phyloP scores from a whole-genome alignment of 2,797 vertebrate species.

The Pristis pectinata region DNA sequence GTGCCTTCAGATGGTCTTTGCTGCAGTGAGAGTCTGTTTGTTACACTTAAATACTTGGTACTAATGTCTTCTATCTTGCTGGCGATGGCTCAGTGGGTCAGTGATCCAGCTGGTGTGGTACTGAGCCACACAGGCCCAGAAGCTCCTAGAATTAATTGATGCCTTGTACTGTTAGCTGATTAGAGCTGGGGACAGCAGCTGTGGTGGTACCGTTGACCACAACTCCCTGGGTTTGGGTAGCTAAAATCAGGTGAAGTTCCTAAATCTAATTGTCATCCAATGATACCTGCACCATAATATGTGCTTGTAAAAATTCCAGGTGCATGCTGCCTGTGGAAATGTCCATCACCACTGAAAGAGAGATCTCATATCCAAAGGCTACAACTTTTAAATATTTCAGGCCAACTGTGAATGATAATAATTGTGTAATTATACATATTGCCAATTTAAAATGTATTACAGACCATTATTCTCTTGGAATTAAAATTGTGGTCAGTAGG shows the following conservation, averaged over 20 bases:
- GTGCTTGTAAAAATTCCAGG: background rate
- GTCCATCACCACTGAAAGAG: background rate
- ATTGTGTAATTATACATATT: background rate
- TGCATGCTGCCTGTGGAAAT: background rate
- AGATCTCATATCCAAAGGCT: background rate
- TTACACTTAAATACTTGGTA: constrained; percentile 25
- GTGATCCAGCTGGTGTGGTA: background rate
- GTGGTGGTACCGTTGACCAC: background rate
- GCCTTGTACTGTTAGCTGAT: background rate
- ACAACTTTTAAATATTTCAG: background rate
- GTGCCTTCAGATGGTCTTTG: constrained; percentile 17
- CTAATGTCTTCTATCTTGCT: background rate
- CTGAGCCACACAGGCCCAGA: background rate
- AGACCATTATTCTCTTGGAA: background rate
- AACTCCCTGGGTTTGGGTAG: background rate
- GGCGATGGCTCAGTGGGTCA: background rate
- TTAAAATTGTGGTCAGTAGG: background rate
- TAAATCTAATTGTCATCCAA: background rate
- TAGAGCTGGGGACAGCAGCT: background rate
- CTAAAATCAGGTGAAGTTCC: background rate
- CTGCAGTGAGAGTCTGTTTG: constrained; percentile 25
- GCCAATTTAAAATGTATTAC: background rate
- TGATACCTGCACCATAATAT: background rate
- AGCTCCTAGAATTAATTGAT: background rate
- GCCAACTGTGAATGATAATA: background rate